Evolutionary conservation across 2,113 vertebrate species (phyloP).

Genomic region (Tringa solitaria): DNA sequence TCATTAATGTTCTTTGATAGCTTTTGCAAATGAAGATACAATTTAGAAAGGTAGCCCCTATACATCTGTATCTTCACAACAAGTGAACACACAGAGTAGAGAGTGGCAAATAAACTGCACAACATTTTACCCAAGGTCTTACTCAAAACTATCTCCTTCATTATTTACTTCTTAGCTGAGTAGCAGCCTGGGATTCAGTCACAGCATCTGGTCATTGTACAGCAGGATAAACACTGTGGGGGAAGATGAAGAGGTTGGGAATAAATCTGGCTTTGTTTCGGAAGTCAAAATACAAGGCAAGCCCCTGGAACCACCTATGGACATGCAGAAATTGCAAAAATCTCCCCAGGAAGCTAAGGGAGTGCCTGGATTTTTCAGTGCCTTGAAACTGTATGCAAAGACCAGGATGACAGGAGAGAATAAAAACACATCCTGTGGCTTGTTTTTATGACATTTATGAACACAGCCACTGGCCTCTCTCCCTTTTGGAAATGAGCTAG

Average conservation of each 20-base stretch:
- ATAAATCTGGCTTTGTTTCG: not conserved
- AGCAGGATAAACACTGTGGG: not conserved
- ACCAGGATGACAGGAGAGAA: not conserved
- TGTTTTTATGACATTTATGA: slow-evolving; percentile 42
- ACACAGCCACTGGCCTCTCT: not conserved
- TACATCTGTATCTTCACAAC: not conserved
- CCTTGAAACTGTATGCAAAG: not conserved
- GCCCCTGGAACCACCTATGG: not conserved
- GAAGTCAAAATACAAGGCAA: not conserved
- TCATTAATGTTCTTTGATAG: not conserved
- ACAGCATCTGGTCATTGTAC: not conserved
- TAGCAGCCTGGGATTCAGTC: not conserved
- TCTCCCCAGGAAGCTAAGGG: not conserved
- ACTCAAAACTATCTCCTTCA: not conserved
- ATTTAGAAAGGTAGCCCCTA: not conserved
- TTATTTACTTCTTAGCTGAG: not conserved
- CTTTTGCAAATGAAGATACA: not conserved
- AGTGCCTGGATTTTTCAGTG: not conserved
- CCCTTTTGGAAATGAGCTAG: slow-evolving; percentile 1
- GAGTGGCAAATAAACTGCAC: not conserved
- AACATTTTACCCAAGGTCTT: not conserved
- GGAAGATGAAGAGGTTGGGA: not conserved
- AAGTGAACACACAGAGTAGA: not conserved
- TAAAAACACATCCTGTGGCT: slow-evolving; percentile 7
- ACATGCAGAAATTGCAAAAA: not conserved